These are phyloP conservation scores for Holothuria glaberrima DNA, from an alignment of 35 echinoderm and acorn worm species.

Conservation along the genomic window DNA sequence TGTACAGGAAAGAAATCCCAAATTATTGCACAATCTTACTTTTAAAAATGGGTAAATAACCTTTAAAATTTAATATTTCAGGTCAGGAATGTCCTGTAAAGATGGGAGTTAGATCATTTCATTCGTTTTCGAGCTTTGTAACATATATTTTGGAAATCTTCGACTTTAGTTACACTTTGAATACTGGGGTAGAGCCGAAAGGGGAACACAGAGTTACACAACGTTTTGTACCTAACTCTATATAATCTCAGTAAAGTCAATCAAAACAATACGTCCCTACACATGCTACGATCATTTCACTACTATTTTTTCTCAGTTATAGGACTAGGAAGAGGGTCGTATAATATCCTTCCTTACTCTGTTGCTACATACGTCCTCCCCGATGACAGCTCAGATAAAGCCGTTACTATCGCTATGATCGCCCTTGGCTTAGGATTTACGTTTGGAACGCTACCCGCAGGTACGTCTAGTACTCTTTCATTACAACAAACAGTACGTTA, in stretches of 20 bases:
- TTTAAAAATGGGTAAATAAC: too few species aligned
- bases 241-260: too few species aligned
- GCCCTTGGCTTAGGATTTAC: slow-evolving; percentile 1
- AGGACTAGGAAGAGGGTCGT: slow-evolving; percentile 16
- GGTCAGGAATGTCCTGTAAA: too few species aligned
- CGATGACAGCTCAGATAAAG: not conserved
- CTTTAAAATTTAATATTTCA: too few species aligned
- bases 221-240: too few species aligned
- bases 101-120: too few species aligned
- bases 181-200: not conserved
- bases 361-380: slow-evolving; percentile 22
- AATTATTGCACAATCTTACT: too few species aligned
- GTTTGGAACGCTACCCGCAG: slow-evolving; percentile 11
- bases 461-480: not conserved
- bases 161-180: not conserved
- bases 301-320: slow-evolving; percentile 1
- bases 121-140: too few species aligned
- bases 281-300: not conserved
- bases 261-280: too few species aligned
- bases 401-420: slow-evolving; percentile 12
- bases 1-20: too few species aligned
- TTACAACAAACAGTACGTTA: too few species aligned
- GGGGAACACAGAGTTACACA: not conserved
- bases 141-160: too few species aligned
- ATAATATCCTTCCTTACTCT: slow-evolving; percentile 28